A percentile compares a stretch with the other conserved stretches of the same genome.
These are phyloP conservation scores for Drosophila yakuba DNA, from an alignment of 1,140 invertebrate species.

Conservation along the genomic window DNA sequence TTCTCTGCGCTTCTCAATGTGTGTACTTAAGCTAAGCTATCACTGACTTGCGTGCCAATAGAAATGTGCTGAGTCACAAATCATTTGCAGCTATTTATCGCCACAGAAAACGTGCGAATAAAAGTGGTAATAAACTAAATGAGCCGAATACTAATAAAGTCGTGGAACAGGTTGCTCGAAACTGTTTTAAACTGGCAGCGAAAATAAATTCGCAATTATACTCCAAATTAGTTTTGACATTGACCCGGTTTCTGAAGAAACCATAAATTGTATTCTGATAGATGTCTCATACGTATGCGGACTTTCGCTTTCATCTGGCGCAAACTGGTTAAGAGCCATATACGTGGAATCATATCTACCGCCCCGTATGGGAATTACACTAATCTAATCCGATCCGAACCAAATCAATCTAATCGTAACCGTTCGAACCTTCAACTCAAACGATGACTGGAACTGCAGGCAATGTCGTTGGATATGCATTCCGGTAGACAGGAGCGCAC, in stretches of 20 bases:
- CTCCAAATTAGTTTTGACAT: conserved; percentile 20
- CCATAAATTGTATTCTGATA: not conserved
- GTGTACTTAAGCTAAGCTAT: too few species aligned
- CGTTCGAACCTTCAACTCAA: conserved; percentile 41
- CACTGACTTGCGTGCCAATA: not conserved
- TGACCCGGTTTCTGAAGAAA: conserved; percentile 24
- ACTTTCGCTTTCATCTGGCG: conserved; percentile 33
- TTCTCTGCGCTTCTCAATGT: too few species aligned
- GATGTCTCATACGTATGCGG: too few species aligned
- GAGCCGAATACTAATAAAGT: conserved; percentile 6
- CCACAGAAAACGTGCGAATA: not conserved
- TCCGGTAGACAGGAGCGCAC: conserved; percentile 2
- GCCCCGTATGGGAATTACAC: conserved; percentile 16
- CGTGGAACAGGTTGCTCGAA: conserved; percentile 18
- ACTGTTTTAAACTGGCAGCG: not conserved
- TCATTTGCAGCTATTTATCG: too few species aligned
- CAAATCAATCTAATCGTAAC: conserved; percentile 63
- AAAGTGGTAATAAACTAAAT: not conserved
- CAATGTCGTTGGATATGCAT: conserved; percentile 36
- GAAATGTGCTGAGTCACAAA: not conserved
- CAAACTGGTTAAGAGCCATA: conserved; percentile 19
- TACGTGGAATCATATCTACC: conserved; percentile 6
- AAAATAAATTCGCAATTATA: not conserved
- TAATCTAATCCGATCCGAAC: conserved; percentile 57
- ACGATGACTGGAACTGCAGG: conserved; percentile 22